Evolutionary conservation across 1,140 invertebrate species (phyloP).

Genomic region (Oscheius sp.): DNA sequence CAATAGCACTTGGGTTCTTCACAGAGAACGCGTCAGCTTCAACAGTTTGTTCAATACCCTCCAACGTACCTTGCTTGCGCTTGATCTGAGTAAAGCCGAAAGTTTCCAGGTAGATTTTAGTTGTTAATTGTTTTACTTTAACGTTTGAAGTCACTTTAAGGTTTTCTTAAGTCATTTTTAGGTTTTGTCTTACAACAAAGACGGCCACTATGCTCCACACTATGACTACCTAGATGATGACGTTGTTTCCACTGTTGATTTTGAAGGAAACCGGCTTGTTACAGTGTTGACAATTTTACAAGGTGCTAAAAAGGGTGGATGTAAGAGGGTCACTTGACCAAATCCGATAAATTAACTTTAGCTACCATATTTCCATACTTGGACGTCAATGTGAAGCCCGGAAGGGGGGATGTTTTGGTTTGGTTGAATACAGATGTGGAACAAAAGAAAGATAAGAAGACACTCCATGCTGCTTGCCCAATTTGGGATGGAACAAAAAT

Average conservation of each 20-base stretch:
- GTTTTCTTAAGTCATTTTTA: conserved; percentile 10
- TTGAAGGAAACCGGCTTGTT: background rate
- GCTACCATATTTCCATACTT: background rate
- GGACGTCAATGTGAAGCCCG: background rate
- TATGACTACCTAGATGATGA: conserved; percentile 21
- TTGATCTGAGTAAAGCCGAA: background rate
- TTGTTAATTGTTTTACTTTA: background rate
- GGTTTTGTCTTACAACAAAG: conserved; percentile 15
- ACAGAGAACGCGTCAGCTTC: background rate
- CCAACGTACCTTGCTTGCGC: background rate
- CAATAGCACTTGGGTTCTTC: background rate
- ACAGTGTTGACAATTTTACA: background rate
- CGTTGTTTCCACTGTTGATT: background rate
- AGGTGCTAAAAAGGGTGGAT: background rate
- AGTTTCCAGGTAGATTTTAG: background rate
- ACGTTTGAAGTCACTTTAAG: background rate
- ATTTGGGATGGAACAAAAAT: background rate
- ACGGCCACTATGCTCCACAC: conserved; percentile 28
- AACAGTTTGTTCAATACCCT: background rate
- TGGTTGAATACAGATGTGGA: background rate
- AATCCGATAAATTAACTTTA: background rate
- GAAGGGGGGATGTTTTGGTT: background rate
- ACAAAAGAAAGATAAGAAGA: background rate
- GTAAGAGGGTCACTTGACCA: background rate
- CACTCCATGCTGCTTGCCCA: background rate